Base-by-base conservation (phyloP, 1,140 invertebrate genomes). In the Sitophilus oryzae region DNA sequence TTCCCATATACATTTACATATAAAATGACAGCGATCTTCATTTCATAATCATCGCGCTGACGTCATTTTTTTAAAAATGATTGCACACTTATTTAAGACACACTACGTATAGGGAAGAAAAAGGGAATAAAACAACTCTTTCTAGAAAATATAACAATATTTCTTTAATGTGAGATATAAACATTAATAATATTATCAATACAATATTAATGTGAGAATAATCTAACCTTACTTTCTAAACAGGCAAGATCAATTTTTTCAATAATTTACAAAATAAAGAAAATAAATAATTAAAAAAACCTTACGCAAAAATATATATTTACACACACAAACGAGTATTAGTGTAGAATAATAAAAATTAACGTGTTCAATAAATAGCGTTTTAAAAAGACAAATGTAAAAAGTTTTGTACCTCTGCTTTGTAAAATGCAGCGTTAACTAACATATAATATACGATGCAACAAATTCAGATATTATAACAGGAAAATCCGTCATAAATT, bases 121-220 rank as follows among this genome's bases (percentile, higher is more conserved):
- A 30, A 30, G 11, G 5, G 25, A 30, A 30, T 6, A 30, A 30
- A 30, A 30, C 5, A 6, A 30, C 25, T 30, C 11, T 3, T 41
- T 25, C 18, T 46, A 51, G 52, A 57, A 57, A 57, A 57, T 57
- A 57, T 57, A 57, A 57, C 55, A 57, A 57, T 45, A 55, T 59
- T 35, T 57, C 48, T 61, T 46, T 59, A 63, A 56, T 63, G 58
- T 63, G 56, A 63, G 58, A 64, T 62, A 62, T 50, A 60, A 62
- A 60, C 52, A 56, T 64, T 60, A 52, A 51, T 56, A 43, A 51
- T 37, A 45, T 30, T 53, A 58, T 36, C 11, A 56, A 40, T 48
- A 56, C 37, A 48, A 46, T 37, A 54, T 48, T 56, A 57, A 44
- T 51, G 55, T 51, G 47, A 46, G 40, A 51, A 57, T 57, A 57